A percentile compares a stretch with the other conserved stretches of the same genome.
These are phyloP conservation scores for Polydrusus pterygomalis DNA, from an alignment of 2,888 invertebrate species.

Conservation along the genomic window DNA sequence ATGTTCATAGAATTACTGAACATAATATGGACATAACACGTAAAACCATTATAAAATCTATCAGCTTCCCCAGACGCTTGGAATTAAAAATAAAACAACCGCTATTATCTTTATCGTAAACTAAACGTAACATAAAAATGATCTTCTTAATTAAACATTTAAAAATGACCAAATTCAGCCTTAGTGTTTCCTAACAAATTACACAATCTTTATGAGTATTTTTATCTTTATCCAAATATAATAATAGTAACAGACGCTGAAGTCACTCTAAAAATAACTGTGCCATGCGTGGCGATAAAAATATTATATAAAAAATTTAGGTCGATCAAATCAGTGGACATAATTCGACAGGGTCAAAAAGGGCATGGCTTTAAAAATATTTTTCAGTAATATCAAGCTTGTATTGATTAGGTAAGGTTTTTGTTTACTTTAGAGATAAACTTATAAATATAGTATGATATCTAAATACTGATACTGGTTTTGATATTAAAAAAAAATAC, in stretches of 20 bases:
- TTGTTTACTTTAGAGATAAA: no score
- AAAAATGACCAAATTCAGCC: no score
- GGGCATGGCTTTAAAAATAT: neutral
- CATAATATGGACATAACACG: no score
- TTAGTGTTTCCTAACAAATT: neutral
- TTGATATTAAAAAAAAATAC: no score
- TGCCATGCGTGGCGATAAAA: neutral
- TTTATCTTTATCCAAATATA: neutral
- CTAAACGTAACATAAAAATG: no score
- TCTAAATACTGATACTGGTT: neutral
- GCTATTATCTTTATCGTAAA: no score
- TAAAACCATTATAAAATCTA: no score
- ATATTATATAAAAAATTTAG: neutral
- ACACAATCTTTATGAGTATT: neutral
- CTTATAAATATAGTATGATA: no score
- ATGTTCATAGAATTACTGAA: no score
- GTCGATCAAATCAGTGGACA: neutral
- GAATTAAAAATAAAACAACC: no score
- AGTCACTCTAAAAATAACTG: slow-evolving; percentile 6
- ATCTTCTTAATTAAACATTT: no score
- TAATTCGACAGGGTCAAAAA: slow-evolving; percentile 17
- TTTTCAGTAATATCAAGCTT: neutral
- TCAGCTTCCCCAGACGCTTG: no score
- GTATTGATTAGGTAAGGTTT: neutral
- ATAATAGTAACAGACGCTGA: neutral